Conservation (phyloP, 1,140 invertebrate genomes). For the Drosophila willistoni region DNA sequence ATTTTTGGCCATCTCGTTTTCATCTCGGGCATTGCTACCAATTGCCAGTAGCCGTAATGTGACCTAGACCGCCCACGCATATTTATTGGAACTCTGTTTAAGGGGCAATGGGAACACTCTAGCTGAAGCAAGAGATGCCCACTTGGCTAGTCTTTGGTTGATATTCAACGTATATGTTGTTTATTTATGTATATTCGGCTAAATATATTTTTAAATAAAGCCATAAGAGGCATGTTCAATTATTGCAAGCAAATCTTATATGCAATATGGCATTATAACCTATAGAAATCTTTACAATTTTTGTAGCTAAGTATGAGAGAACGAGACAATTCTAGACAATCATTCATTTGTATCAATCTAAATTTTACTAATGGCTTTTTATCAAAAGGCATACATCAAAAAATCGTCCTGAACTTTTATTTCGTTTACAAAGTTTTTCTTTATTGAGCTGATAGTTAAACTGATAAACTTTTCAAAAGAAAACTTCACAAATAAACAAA, state of each 20-base stretch:
- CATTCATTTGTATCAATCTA: no score
- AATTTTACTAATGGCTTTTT: no score
- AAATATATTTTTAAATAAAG: neutral
- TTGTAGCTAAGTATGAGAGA: no score
- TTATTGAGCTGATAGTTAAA: neutral
- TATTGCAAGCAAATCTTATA: no score
- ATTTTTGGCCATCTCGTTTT: constrained; percentile 52
- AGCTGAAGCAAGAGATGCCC: neutral
- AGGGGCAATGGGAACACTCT: neutral
- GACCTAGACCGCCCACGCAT: constrained; percentile 16
- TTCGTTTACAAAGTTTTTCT: neutral
- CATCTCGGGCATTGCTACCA: constrained; percentile 54
- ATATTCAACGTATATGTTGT: no score
- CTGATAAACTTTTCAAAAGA: no score
- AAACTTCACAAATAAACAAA: neutral
- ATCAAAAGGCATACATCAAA: no score
- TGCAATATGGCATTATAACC: no score
- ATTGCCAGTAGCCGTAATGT: constrained; percentile 32
- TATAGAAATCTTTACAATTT: no score
- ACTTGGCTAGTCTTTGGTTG: neutral
- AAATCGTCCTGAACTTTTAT: neutral
- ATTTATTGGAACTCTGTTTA: neutral
- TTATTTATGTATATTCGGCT: neutral
- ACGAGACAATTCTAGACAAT: no score
- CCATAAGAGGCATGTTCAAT: no score